phyloP scores from a whole-genome alignment of 2,113 vertebrate genomes.

The Mirza zaza region DNA sequence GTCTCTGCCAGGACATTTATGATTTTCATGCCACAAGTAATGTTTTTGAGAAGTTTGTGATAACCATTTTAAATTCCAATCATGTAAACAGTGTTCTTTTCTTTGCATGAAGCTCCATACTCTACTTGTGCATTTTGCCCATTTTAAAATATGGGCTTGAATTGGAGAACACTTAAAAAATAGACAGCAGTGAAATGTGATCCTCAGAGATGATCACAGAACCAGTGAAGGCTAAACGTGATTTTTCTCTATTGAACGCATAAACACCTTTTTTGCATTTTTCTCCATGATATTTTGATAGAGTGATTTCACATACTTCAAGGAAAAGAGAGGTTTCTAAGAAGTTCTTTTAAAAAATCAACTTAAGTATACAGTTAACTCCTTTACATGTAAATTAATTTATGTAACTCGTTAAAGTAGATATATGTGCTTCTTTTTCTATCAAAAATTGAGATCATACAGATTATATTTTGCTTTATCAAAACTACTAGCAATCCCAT shows the following conservation, averaged over 20 bases:
- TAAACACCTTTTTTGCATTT: conserved; percentile 41
- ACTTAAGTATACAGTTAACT: conserved; percentile 47
- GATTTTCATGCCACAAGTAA: conserved; percentile 72
- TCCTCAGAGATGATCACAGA: conserved; percentile 30
- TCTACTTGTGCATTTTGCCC: not conserved
- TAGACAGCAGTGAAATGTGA: not conserved
- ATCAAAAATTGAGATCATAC: conserved; percentile 30
- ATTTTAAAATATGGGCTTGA: not conserved
- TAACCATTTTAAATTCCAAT: conserved; percentile 73
- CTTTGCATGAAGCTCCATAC: conserved; percentile 29
- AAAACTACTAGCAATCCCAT: not conserved
- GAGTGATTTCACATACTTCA: conserved; percentile 50
- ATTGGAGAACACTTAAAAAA: not conserved
- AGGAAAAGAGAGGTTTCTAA: conserved; percentile 29
- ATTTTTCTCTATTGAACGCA: conserved; percentile 48
- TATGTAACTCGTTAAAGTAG: not conserved
- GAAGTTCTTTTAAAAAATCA: conserved; percentile 46
- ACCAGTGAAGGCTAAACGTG: conserved; percentile 15
- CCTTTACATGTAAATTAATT: conserved; percentile 51
- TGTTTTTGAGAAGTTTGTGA: conserved; percentile 68
- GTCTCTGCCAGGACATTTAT: conserved; percentile 74
- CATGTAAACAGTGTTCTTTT: conserved; percentile 31
- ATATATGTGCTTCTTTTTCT: conserved; percentile 3
- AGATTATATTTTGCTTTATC: not conserved
- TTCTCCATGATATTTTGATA: conserved; percentile 40